Evolutionary conservation across 2,113 vertebrate species (phyloP).

Genomic region (Procavia capensis): DNA sequence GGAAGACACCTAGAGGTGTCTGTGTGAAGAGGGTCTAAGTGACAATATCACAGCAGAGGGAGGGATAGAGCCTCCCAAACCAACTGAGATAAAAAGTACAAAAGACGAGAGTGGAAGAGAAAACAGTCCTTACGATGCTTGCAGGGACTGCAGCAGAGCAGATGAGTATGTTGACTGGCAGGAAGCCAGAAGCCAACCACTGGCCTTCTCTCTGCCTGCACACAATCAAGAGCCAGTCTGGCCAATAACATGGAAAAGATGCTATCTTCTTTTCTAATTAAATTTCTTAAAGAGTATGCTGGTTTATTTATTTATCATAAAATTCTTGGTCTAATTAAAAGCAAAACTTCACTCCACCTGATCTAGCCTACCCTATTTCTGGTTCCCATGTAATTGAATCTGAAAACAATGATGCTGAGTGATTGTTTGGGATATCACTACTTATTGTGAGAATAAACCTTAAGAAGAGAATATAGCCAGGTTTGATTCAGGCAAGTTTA

Average conservation of each 20-base stretch:
- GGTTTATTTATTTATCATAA: constrained; percentile 63
- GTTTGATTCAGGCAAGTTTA: constrained; percentile 27
- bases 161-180: not conserved
- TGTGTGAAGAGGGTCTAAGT: not conserved
- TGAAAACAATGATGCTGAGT: not conserved
- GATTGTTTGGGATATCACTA: not conserved
- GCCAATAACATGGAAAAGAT: not conserved
- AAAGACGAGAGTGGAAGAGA: not conserved
- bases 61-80: not conserved
- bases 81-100: not conserved
- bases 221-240: not conserved
- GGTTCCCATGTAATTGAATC: constrained; percentile 11
- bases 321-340: constrained; percentile 67
- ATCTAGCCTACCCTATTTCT: constrained; percentile 12
- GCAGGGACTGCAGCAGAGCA: not conserved
- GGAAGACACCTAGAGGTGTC: not conserved
- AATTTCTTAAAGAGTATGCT: constrained; percentile 23
- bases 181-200: not conserved
- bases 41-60: not conserved
- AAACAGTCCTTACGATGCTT: not conserved
- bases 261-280: constrained; percentile 37
- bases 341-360: not conserved
- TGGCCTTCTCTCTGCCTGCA: not conserved
- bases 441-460: constrained; percentile 41
- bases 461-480: not conserved